A percentile compares a stretch with the other conserved stretches of the same genome.
Evolutionary conservation across 2,113 vertebrate genomes (phyloP).

Genomic region (Upupa epops): DNA sequence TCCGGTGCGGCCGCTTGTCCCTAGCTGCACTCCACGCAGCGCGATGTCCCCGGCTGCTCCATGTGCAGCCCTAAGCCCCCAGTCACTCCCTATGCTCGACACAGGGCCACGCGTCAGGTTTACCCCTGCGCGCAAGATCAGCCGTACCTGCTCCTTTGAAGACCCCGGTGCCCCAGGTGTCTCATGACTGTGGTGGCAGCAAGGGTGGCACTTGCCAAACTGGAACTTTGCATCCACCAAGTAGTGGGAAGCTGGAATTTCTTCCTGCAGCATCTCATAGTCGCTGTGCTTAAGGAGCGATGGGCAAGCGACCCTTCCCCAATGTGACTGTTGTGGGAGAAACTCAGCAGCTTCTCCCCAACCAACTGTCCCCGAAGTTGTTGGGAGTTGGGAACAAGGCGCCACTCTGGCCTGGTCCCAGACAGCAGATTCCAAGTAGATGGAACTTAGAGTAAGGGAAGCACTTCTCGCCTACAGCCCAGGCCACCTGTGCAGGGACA

Average conservation of each 20-base stretch:
- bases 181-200: background rate
- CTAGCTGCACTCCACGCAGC: background rate
- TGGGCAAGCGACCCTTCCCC: background rate
- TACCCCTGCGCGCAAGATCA: background rate
- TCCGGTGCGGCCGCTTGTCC: background rate
- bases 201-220: background rate
- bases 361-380: background rate
- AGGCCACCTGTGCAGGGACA: fast-evolving
- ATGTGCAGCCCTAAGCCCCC: fast-evolving
- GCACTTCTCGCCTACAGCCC: background rate
- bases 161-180: no score
- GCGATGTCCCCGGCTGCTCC: background rate
- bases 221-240: fast-evolving
- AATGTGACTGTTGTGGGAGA: background rate
- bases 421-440: background rate
- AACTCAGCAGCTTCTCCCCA: background rate
- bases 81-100: background rate
- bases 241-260: background rate
- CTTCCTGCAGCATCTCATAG: background rate
- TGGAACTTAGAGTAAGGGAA: background rate
- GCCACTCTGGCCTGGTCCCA: background rate
- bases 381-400: background rate
- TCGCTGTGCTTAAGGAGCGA: background rate
- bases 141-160: background rate
- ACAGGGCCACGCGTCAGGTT: fast-evolving